Evolutionary conservation across 2,797 vertebrate species (phyloP).

Genomic region (Enteromius unitaeniatus): DNA sequence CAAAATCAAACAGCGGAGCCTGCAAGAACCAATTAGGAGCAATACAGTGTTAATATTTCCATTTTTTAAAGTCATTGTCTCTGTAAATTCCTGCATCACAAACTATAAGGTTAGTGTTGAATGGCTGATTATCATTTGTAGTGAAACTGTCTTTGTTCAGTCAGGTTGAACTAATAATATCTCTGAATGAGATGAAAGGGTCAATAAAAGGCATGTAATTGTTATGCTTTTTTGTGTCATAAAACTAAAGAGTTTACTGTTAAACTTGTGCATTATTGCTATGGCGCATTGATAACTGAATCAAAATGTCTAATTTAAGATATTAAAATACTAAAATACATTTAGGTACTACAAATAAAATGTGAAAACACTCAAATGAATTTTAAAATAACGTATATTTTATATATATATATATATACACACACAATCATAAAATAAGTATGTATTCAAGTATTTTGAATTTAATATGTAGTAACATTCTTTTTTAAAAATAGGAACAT

Average conservation of each 20-base stretch:
- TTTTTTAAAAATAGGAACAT: background rate
- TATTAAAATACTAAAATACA: background rate
- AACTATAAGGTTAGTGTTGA: background rate
- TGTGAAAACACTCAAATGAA: background rate
- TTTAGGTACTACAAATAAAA: constrained; percentile 8
- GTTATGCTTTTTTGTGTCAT: background rate
- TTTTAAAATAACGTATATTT: background rate
- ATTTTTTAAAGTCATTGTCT: background rate
- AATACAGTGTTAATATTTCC: constrained; percentile 2
- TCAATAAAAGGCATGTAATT: background rate
- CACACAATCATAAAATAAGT: background rate
- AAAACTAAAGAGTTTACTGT: background rate
- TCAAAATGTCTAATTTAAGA: background rate
- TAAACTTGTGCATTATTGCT: background rate
- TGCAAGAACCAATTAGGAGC: constrained; percentile 64
- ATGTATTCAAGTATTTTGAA: background rate
- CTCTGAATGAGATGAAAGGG: background rate
- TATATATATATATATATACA: background rate
- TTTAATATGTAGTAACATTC: background rate
- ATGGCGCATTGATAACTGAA: background rate
- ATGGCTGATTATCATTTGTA: background rate
- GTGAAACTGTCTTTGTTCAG: background rate
- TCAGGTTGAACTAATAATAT: background rate
- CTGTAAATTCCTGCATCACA: background rate
- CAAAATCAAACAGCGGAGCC: constrained; percentile 77